Base-by-base conservation (phyloP, 2,888 invertebrate genomes). In the Sarcophaga caerulescens region DNA sequence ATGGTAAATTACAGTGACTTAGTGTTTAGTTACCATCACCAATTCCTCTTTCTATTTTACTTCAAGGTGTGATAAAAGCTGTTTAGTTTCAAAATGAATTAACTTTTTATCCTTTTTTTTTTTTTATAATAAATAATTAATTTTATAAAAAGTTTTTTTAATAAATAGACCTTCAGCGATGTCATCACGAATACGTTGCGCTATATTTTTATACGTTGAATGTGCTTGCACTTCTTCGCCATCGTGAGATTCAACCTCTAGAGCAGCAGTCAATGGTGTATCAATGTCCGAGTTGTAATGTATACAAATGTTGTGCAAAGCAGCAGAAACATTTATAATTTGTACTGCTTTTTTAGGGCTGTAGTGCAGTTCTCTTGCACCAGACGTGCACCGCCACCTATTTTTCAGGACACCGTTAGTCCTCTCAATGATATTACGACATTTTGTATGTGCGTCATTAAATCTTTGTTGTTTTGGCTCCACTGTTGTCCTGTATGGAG, bases 171-270 rank as follows among this genome's bases (percentile, higher is more conserved):
- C n/a, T 66, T 66, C n/a, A 5, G 60, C 19, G 60, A 60, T 60
- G 60, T 60, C 21, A 60, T 60, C 17, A n/a, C 60, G 57, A 57
- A 57, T 57, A 12, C 12, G 12, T 57, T 65, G 6, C 12, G 65
- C 65, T 66, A 66, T 66, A 66, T 66, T 66, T 66, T 35, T 66
- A 25, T 17, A 44, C 17, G 66, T 68, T 68, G 11, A 14, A 68
- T 68, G 3, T 11, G 68, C 8, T 68, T 68, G 45, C 11, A 47
- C 1, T 19, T 47, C 19, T 47, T 68, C 21, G 19, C 47, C 14
- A 21, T 68, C 45, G n/a, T 68, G 19, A 19, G 60, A 19, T 60
- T 19, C 60, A 68, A 45, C 8, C 35, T 65, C 65, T 65, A 35
- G 35, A 35, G 25, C 35, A 44, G 4, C 25, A 19, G 3, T 60